Percentiles rank a stretch among this genome's conserved stretches.
These are phyloP conservation scores for Gorsachius goisagi DNA, from an alignment of 2,113 vertebrate species.

Conservation along the genomic window DNA sequence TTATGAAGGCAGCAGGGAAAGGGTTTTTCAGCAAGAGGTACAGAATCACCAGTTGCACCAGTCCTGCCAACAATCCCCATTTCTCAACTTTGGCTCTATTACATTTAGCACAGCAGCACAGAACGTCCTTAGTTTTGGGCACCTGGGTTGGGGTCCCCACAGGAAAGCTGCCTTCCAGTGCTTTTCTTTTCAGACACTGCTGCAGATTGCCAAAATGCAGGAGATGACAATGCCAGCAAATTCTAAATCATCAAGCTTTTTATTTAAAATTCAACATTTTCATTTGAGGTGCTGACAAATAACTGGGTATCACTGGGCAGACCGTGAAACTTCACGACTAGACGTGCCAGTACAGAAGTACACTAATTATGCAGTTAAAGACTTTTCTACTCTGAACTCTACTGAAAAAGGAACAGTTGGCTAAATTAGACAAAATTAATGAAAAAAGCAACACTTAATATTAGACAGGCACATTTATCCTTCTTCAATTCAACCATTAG, in stretches of 20 bases:
- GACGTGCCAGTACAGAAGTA: neutral
- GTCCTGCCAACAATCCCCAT: neutral
- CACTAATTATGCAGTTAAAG: neutral
- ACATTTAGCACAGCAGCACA: neutral
- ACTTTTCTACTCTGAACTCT: neutral
- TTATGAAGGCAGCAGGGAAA: neutral
- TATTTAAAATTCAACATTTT: neutral
- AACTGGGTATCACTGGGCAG: neutral
- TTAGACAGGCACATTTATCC: conserved; percentile 10
- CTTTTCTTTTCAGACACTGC: neutral
- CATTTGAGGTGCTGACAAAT: neutral
- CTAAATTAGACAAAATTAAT: conserved; percentile 32
- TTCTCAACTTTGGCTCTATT: neutral
- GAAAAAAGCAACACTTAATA: conserved; percentile 5
- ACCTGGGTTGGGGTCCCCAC: neutral
- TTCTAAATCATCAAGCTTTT: neutral
- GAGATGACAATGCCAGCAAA: neutral
- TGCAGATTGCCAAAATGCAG: neutral
- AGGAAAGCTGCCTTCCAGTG: neutral
- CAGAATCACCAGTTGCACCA: neutral
- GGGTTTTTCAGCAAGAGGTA: neutral
- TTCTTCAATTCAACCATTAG: neutral
- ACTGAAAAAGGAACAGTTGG: neutral
- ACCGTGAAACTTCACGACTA: neutral
- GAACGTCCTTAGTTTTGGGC: rapidly evolving